These are phyloP conservation scores for Thecocarcelia acutangulata DNA, from an alignment of 2,888 invertebrate species.

Conservation along the genomic window DNA sequence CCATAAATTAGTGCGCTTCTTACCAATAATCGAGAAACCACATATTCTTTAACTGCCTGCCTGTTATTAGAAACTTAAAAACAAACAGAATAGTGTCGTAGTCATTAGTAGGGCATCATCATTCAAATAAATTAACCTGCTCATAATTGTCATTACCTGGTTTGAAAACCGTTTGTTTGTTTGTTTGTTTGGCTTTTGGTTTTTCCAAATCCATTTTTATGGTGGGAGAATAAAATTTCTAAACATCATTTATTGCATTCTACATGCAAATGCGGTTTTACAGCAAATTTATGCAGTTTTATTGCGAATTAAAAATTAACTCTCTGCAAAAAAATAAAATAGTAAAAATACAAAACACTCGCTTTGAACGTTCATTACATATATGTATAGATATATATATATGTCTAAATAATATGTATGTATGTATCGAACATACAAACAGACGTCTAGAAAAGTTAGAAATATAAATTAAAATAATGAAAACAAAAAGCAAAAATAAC, in stretches of 20 bases:
- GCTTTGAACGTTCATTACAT: too few relatives aligned
- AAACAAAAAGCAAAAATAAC: slow-evolving; percentile 44
- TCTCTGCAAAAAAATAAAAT: slow-evolving; percentile 5
- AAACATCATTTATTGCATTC: slow-evolving; percentile 56
- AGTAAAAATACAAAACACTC: too few relatives aligned
- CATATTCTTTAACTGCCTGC: not conserved
- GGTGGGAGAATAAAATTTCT: slow-evolving; percentile 65
- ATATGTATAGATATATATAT: too few relatives aligned
- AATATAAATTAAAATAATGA: slow-evolving; percentile 36
- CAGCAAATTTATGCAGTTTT: slow-evolving; percentile 54
- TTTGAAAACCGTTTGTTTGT: slow-evolving; percentile 7
- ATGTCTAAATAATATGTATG: too few relatives aligned
- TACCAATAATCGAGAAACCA: too few relatives aligned
- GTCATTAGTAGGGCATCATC: not conserved
- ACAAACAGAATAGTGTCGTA: not conserved
- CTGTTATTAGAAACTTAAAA: not conserved
- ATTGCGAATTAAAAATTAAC: slow-evolving; percentile 49
- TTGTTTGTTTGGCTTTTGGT: slow-evolving; percentile 1
- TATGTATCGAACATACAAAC: not conserved
- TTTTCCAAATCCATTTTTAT: slow-evolving; percentile 37
- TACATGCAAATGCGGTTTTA: slow-evolving; percentile 65
- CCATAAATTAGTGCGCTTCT: too few relatives aligned
- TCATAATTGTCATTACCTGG: slow-evolving; percentile 26
- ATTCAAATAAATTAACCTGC: slow-evolving; percentile 31
- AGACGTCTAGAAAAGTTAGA: slow-evolving; percentile 43